These are phyloP conservation scores for Ancistrus triradiatus DNA, from an alignment of 2,113 vertebrate genomes.

Conservation along the genomic window DNA sequence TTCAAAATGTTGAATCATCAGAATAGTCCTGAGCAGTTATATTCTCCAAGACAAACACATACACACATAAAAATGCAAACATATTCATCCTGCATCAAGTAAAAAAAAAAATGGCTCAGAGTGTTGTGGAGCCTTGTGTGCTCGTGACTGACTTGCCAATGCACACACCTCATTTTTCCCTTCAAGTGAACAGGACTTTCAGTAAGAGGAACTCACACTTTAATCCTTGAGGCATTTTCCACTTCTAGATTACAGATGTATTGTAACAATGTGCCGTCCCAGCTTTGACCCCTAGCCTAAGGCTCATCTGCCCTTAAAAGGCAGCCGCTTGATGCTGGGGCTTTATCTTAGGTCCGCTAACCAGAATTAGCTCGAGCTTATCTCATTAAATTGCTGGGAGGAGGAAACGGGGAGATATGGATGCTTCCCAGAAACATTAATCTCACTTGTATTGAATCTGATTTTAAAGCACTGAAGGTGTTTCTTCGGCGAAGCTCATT, in stretches of 20 bases:
- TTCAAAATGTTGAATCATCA: not conserved
- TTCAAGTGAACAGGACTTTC: slow-evolving; percentile 53
- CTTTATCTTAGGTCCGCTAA: slow-evolving; percentile 50
- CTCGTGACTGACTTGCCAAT: slow-evolving; percentile 46
- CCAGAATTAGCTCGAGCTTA: slow-evolving; percentile 47
- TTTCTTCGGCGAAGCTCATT: slow-evolving; percentile 22
- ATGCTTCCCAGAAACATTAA: slow-evolving; percentile 63
- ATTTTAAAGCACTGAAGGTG: slow-evolving; percentile 37
- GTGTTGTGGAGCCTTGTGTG: slow-evolving; percentile 18
- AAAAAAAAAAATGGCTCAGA: slow-evolving; percentile 2
- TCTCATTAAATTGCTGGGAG: slow-evolving; percentile 45
- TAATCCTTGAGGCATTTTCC: slow-evolving; percentile 62
- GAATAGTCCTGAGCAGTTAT: not conserved
- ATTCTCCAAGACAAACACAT: not conserved
- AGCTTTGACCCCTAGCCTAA: slow-evolving; percentile 42
- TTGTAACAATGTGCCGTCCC: slow-evolving; percentile 50
- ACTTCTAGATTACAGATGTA: slow-evolving; percentile 59
- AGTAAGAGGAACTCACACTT: slow-evolving; percentile 51
- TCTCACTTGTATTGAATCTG: slow-evolving; percentile 55
- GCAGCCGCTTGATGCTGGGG: slow-evolving; percentile 48
- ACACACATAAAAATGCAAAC: not conserved
- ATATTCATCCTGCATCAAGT: not conserved
- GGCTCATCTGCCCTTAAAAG: slow-evolving; percentile 61
- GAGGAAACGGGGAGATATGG: slow-evolving; percentile 31
- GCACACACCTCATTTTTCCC: slow-evolving; percentile 51